Percentiles rank a stretch among this genome's conserved stretches.
phyloP scores from a whole-genome alignment of 2,113 vertebrate genomes.

The Oxyura jamaicensis region DNA sequence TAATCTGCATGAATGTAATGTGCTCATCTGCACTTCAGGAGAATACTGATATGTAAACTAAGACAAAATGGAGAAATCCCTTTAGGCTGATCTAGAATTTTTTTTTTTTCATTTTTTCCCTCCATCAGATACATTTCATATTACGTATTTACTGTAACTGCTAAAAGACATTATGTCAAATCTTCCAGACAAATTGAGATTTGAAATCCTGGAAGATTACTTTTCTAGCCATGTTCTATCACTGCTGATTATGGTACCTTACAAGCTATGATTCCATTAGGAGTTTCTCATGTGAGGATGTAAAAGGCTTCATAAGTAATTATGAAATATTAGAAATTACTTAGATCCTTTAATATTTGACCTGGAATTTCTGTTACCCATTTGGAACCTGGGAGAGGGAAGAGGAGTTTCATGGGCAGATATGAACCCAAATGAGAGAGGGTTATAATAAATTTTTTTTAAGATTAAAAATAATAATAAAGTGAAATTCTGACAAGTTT shows the following conservation, averaged over 20 bases:
- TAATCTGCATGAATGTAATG: neutral
- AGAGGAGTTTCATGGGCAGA: neutral
- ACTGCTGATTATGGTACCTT: neutral
- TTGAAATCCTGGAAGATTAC: neutral
- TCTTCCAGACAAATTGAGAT: neutral
- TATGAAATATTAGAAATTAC: neutral
- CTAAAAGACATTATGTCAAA: neutral
- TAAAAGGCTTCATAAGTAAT: neutral
- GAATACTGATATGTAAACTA: neutral
- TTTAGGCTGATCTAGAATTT: neutral
- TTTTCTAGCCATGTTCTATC: neutral
- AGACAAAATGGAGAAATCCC: neutral
- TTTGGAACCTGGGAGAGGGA: rapidly evolving
- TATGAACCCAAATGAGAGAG: neutral
- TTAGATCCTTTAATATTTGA: neutral
- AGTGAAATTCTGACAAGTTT: neutral
- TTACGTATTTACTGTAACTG: neutral
- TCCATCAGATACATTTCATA: neutral
- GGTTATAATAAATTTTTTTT: neutral
- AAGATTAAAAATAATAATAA: neutral
- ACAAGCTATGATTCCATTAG: neutral
- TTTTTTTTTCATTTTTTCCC: neutral
- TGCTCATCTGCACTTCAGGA: neutral
- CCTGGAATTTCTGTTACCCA: neutral
- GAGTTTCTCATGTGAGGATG: neutral